Percentiles rank a stretch among this genome's conserved stretches.
Conservation (phyloP, 1,140 invertebrate genomes). For the Anastrepha ludens region DNA sequence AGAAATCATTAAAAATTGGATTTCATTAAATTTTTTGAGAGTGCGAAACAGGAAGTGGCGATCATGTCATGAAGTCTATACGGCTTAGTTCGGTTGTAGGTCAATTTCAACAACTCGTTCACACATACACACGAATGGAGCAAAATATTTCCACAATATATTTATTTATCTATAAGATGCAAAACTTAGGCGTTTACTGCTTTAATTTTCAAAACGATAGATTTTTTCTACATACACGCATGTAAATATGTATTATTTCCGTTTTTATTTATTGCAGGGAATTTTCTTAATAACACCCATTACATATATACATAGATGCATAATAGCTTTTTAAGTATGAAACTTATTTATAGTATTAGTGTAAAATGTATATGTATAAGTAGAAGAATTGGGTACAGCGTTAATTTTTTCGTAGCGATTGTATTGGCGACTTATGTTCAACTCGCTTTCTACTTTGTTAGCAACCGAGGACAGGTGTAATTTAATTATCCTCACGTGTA, state of each 20-base stretch:
- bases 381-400: neutral
- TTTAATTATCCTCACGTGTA: constrained; percentile 48
- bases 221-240: no score
- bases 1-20: constrained; percentile 3
- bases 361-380: neutral
- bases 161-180: neutral
- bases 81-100: neutral
- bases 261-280: no score
- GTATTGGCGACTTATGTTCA: neutral
- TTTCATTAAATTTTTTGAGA: constrained; percentile 6
- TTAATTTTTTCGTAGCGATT: neutral
- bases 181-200: no score
- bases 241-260: no score
- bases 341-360: neutral
- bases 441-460: neutral
- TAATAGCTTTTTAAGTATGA: no score
- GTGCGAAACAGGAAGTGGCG: neutral
- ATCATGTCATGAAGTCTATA: neutral
- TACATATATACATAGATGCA: no score
- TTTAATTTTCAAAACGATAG: no score
- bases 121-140: no score
- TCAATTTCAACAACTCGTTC: no score
- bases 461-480: constrained; percentile 51
- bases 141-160: neutral
- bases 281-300: no score